Conservation (phyloP, 2,888 invertebrate genomes). For the Biston betularia region DNA sequence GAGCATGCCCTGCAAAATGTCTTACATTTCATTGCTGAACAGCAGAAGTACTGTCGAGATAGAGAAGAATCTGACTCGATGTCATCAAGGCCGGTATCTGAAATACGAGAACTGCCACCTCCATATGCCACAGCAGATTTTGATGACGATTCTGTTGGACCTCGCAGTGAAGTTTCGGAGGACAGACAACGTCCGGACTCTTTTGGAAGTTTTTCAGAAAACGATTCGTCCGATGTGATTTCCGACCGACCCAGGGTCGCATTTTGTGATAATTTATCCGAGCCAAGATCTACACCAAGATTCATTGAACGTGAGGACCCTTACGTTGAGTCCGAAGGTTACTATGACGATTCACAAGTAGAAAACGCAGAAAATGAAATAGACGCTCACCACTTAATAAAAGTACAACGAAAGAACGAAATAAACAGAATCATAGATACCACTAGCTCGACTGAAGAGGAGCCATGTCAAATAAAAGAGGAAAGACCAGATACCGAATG, state of each 20-base stretch:
- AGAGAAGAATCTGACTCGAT: conserved; percentile 86
- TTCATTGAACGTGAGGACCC: conserved; percentile 82
- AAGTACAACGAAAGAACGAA: conserved; percentile 82
- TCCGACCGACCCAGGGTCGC: conserved; percentile 68
- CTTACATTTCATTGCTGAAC: conserved; percentile 91
- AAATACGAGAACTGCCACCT: conserved; percentile 85
- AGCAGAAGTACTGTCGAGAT: conserved; percentile 89
- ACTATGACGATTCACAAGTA: conserved; percentile 69
- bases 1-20: conserved; percentile 91
- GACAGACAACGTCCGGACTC: conserved; percentile 80
- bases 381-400: conserved; percentile 73
- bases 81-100: conserved; percentile 84
- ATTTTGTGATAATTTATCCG: conserved; percentile 78
- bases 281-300: conserved; percentile 76
- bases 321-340: conserved; percentile 78
- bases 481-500: conserved; percentile 71
- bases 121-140: conserved; percentile 81
- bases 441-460: conserved; percentile 62
- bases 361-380: conserved; percentile 79
- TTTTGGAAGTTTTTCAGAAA: conserved; percentile 81
- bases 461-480: conserved; percentile 58
- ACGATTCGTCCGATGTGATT: conserved; percentile 78
- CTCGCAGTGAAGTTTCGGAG: conserved; percentile 80
- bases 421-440: conserved; percentile 76
- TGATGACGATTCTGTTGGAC: conserved; percentile 80